Conservation (phyloP, 2,888 invertebrate genomes). For the Andrena praecox region DNA sequence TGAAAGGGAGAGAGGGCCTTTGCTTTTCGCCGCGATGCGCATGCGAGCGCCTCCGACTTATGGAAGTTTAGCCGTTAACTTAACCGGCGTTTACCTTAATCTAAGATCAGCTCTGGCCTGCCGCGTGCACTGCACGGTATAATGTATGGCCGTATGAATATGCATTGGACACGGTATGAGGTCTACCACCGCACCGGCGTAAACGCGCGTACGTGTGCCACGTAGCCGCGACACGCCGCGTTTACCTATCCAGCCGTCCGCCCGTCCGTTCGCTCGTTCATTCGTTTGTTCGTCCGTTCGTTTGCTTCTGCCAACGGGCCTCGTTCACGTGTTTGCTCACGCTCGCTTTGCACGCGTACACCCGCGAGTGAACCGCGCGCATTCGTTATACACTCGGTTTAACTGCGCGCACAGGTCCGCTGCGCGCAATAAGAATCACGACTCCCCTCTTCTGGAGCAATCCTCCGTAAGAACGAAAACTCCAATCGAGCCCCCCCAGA, state of each 20-base stretch:
- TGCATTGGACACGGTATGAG: conserved; percentile 83
- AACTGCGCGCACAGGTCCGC: conserved; percentile 8
- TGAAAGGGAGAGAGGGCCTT: conserved; percentile 25
- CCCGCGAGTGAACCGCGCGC: conserved; percentile 13
- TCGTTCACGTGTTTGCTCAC: conserved; percentile 64
- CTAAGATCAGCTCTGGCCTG: conserved; percentile 83
- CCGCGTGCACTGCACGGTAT: conserved; percentile 74
- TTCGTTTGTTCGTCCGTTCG: conserved; percentile 1
- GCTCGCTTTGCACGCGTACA: conserved; percentile 58
- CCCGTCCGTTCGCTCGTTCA: neutral
- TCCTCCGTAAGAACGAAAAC: no score
- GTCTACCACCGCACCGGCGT: conserved; percentile 59
- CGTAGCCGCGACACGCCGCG: conserved; percentile 23
- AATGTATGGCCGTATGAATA: conserved; percentile 85
- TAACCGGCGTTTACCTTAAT: conserved; percentile 85
- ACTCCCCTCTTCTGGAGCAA: no score
- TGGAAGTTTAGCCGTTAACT: conserved; percentile 85
- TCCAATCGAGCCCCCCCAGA: neutral
- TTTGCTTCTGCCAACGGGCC: conserved; percentile 6
- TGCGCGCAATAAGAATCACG: no score
- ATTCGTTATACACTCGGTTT: conserved; percentile 14
- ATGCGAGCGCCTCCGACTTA: conserved; percentile 82
- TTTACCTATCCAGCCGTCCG: conserved; percentile 37
- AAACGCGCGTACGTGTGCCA: conserved; percentile 46
- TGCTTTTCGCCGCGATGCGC: conserved; percentile 76